phyloP scores from a whole-genome alignment of 2,888 invertebrate genomes.

The Ischnus inquisitorius region DNA sequence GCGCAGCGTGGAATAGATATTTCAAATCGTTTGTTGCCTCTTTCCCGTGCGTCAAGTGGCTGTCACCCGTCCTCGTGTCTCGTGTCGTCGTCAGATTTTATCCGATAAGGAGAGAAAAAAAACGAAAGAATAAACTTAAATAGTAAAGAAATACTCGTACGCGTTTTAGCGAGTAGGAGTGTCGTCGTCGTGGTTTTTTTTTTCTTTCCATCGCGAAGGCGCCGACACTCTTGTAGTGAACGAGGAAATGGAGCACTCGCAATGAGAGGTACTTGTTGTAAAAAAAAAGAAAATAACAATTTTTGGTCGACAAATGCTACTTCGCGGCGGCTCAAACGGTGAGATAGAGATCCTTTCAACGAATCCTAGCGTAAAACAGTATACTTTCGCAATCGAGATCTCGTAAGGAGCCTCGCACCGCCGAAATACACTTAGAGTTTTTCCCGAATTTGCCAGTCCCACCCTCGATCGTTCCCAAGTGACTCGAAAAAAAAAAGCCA shows the following conservation, averaged over 20 bases:
- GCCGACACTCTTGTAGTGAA: conserved; percentile 30
- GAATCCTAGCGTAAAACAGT: conserved; percentile 44
- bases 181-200: conserved; percentile 37
- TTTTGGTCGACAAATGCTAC: conserved; percentile 18
- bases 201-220: conserved; percentile 10
- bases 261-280: conserved; percentile 19
- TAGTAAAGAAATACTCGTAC: conserved; percentile 63
- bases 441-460: background rate
- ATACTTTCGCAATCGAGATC: conserved; percentile 51
- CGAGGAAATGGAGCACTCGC: conserved; percentile 8
- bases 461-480: conserved; percentile 16
- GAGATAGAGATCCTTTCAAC: conserved; percentile 14
- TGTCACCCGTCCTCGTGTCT: conserved; percentile 73
- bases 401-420: conserved; percentile 26
- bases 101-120: conserved; percentile 21
- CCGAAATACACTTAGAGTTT: conserved; percentile 36
- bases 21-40: conserved; percentile 72
- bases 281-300: background rate
- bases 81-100: conserved; percentile 74
- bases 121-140: conserved; percentile 44
- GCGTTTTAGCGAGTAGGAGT: conserved; percentile 67
- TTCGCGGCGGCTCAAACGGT: conserved; percentile 23
- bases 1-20: conserved; percentile 50
- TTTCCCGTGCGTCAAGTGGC: conserved; percentile 68
- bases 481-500: conserved; percentile 19